These are phyloP conservation scores for Thaleichthys pacificus DNA, from an alignment of 2,797 vertebrate genomes.

Conservation along the genomic window DNA sequence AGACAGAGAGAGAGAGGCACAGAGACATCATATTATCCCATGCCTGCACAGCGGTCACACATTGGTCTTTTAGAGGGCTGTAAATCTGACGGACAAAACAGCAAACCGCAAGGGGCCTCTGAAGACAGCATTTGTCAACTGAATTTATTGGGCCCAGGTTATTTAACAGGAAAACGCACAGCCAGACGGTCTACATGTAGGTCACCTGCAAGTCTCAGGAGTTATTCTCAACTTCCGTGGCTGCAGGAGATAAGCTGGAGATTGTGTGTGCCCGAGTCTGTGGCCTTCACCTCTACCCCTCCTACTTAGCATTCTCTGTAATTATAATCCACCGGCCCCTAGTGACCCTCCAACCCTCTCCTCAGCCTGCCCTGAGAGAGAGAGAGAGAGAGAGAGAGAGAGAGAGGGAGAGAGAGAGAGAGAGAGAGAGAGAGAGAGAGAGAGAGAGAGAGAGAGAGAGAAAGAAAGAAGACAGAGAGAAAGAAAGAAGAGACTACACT, in stretches of 20 bases:
- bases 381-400: too few relatives aligned
- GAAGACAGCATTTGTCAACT: slow-evolving; percentile 24
- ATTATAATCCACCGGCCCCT: slow-evolving; percentile 18
- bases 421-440: too few relatives aligned
- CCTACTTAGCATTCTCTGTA: slow-evolving; percentile 23
- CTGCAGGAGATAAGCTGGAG: slow-evolving; percentile 16
- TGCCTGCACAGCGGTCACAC: slow-evolving; percentile 20
- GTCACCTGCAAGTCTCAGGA: slow-evolving; percentile 17
- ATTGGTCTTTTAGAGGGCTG: slow-evolving; percentile 19
- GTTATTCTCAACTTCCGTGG: background rate
- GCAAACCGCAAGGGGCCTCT: background rate
- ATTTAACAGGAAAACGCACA: slow-evolving; percentile 28
- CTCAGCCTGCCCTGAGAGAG: background rate
- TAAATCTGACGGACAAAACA: slow-evolving; percentile 27
- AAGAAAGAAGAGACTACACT: background rate
- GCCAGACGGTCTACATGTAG: slow-evolving; percentile 12
- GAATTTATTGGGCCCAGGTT: slow-evolving; percentile 25
- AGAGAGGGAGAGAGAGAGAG: too few relatives aligned
- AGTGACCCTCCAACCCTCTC: background rate
- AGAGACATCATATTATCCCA: slow-evolving; percentile 7
- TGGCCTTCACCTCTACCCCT: background rate
- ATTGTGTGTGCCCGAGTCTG: slow-evolving; percentile 13
- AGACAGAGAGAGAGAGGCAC: background rate
- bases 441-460: too few relatives aligned
- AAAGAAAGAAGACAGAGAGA: too few relatives aligned